A percentile compares a stretch with the other conserved stretches of the same genome.
These are phyloP conservation scores for Hypotaenidia okinawae DNA, from an alignment of 2,797 vertebrate species.

Conservation along the genomic window DNA sequence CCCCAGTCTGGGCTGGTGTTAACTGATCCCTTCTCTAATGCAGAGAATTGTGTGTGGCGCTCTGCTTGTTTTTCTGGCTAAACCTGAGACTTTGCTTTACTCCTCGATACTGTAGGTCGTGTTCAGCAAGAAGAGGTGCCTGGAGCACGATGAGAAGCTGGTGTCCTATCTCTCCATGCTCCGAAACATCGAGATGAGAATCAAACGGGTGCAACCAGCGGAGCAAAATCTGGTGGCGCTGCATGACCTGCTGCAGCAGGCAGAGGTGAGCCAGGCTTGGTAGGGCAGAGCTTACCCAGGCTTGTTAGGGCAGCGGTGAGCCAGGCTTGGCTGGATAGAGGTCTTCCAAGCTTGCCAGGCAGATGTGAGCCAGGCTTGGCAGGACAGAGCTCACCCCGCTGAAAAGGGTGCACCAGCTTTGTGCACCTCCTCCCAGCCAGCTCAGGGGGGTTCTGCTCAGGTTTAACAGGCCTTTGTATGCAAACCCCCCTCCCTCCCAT, in stretches of 20 bases:
- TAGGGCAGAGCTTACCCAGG: background rate
- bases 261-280: slow-evolving; percentile 79
- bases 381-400: background rate
- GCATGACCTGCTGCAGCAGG: slow-evolving; percentile 85
- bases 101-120: slow-evolving; percentile 55
- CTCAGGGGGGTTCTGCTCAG: background rate
- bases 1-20: background rate
- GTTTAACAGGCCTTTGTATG: background rate
- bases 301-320: too few species aligned
- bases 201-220: slow-evolving; percentile 82
- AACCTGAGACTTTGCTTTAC: background rate
- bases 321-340: too few species aligned
- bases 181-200: slow-evolving; percentile 88
- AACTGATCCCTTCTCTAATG: background rate
- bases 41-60: background rate
- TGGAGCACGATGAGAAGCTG: slow-evolving; percentile 90
- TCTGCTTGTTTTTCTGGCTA: background rate
- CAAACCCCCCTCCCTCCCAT: background rate
- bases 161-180: slow-evolving; percentile 90
- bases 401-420: background rate
- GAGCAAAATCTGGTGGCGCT: slow-evolving; percentile 80
- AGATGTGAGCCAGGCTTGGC: slow-evolving; percentile 77
- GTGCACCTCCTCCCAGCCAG: background rate
- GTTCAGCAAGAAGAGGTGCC: slow-evolving; percentile 84
- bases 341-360: background rate